These are phyloP conservation scores for Tenthredo distinguenda DNA, from an alignment of 2,888 invertebrate species.

Conservation along the genomic window DNA sequence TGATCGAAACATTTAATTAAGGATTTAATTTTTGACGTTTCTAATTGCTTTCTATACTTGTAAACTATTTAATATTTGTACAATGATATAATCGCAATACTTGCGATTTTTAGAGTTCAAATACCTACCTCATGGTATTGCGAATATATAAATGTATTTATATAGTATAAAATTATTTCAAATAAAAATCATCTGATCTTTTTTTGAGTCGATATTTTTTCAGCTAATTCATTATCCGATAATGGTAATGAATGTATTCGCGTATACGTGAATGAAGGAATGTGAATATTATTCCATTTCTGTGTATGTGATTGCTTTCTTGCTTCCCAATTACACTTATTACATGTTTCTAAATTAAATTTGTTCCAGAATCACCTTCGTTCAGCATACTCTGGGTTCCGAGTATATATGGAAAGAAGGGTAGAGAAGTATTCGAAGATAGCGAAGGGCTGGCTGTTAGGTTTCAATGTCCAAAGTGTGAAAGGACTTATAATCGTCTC, in stretches of 20 bases:
- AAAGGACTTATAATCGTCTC: conserved; percentile 6
- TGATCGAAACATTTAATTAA: background rate
- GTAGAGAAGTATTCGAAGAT: background rate
- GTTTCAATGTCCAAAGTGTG: conserved; percentile 33
- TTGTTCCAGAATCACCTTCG: conserved; percentile 17
- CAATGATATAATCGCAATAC: background rate
- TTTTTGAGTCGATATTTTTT: background rate
- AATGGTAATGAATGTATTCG: background rate
- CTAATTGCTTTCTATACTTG: background rate
- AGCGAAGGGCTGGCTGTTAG: background rate
- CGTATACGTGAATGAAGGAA: background rate
- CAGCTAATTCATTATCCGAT: background rate
- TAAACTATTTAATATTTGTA: background rate
- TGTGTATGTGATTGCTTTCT: background rate
- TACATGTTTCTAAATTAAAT: background rate
- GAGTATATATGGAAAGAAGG: background rate
- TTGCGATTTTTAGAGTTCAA: background rate
- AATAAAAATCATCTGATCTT: background rate
- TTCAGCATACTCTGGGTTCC: conserved; percentile 5
- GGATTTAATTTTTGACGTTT: background rate
- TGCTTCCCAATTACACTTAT: background rate
- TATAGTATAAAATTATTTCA: background rate
- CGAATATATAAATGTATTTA: background rate
- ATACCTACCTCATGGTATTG: background rate
- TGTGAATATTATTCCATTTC: background rate